Conservation (phyloP, 2,113 vertebrate genomes). For the Tachysurus fulvidraco region DNA sequence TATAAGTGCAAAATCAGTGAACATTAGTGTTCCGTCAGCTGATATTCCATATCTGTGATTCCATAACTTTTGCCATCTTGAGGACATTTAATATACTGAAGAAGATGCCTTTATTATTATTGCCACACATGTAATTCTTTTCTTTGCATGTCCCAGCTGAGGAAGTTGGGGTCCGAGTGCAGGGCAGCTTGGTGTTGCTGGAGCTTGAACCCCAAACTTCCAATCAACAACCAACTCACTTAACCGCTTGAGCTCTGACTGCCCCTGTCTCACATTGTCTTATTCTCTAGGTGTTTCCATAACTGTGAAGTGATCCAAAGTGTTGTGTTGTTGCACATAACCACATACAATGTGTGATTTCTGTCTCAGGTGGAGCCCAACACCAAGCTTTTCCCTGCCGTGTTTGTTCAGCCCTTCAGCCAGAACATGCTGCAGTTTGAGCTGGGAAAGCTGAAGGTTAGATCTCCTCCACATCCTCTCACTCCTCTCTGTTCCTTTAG, state of each 20-base stretch:
- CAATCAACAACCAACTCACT: too few relatives aligned
- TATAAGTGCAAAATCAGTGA: not conserved
- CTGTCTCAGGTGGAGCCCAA: slow-evolving; percentile 88
- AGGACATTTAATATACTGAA: not conserved
- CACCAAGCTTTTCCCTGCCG: slow-evolving; percentile 91
- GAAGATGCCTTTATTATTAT: too few relatives aligned
- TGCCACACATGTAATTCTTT: too few relatives aligned
- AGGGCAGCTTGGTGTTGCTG: not conserved
- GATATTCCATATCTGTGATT: not conserved
- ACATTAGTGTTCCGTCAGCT: not conserved
- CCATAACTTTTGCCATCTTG: not conserved
- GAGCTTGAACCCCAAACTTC: too few relatives aligned
- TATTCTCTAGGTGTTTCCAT: not conserved
- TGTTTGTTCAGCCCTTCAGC: slow-evolving; percentile 82
- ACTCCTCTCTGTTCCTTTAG: not conserved
- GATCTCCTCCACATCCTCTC: not conserved
- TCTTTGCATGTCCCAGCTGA: too few relatives aligned
- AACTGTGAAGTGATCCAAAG: not conserved
- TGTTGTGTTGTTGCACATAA: not conserved
- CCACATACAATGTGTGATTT: not conserved
- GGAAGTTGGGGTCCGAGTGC: too few relatives aligned
- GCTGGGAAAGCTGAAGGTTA: slow-evolving; percentile 91
- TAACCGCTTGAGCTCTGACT: too few relatives aligned
- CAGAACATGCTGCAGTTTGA: slow-evolving; percentile 92
- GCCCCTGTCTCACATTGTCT: too few relatives aligned